Base-by-base conservation (phyloP, 2,888 invertebrate species). In the Rutpela maculata region DNA sequence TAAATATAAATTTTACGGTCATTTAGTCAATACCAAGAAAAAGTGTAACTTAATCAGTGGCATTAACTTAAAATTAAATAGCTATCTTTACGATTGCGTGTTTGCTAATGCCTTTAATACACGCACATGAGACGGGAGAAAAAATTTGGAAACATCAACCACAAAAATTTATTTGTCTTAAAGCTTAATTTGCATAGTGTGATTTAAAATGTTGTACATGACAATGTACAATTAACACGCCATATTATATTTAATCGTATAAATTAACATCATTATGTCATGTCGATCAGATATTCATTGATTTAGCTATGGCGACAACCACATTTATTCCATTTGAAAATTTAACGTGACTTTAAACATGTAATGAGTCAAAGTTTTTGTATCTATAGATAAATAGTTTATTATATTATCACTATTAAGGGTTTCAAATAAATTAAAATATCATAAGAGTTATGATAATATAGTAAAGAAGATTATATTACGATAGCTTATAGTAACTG, bases 21-120 rank as follows among this genome's bases (percentile, higher is more conserved):
- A 66, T 75, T 79, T 80, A 75, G 75, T 77, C 81, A 78, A 78
- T 81, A 80, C 80, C 74, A 75, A 82, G 82, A 86, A 86, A 85
- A 84, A 86, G 81, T 84, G 86, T 86, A 86, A 87, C 85, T 85
- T 86, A 87, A 87, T 87, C 86, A 84, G 86, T 82, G 78, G 84
- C 84, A 83, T 86, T 85, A 86, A 83, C 82, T 83, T 84, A 84
- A 85, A 86, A 87, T 86, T 85, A 85, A 86, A 84, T 81, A 82
- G 83, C 84, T 82, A 85, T 86, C 82, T 81, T 78, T 75, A 78
- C 76, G 82, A 77, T 86, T 83, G 88, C 88, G 87, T 88, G 88
- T 83, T 80, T 74, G 78, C 84, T 86, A 86, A 88, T 85, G 85
- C 80, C 79, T 81, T 72, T 75, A 75, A 77, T 74, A 78, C 88